Conservation (phyloP, 2,113 vertebrate genomes). For the Hipposideros armiger region DNA sequence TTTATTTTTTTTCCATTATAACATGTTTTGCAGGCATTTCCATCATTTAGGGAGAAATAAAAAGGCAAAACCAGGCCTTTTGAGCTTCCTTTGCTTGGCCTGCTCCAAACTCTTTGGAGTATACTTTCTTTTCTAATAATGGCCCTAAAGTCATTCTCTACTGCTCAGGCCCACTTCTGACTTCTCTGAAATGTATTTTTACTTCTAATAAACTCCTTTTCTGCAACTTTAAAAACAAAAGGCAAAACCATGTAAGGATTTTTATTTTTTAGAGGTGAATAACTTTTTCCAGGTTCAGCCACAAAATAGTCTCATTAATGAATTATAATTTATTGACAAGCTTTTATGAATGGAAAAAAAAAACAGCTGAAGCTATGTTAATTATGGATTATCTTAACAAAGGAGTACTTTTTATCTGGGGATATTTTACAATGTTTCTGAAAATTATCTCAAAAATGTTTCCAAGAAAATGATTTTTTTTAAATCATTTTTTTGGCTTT, state of each 20-base stretch:
- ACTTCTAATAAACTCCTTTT: too few species aligned
- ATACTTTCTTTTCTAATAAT: too few species aligned
- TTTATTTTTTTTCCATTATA: not conserved
- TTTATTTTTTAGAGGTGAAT: slow-evolving; percentile 11
- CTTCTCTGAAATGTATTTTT: too few species aligned
- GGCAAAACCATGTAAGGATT: not conserved
- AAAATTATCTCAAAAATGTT: slow-evolving; percentile 54
- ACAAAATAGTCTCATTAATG: slow-evolving; percentile 24
- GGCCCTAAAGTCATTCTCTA: too few species aligned
- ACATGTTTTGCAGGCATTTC: not conserved
- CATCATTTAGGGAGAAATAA: slow-evolving; percentile 1
- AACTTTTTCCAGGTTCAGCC: not conserved
- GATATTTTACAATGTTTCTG: slow-evolving; percentile 22
- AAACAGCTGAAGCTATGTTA: slow-evolving; percentile 2
- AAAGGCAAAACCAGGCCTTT: not conserved
- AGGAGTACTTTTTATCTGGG: not conserved
- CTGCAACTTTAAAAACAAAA: not conserved
- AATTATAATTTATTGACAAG: not conserved
- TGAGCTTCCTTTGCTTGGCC: too few species aligned
- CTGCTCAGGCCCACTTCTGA: too few species aligned
- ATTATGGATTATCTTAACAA: slow-evolving; percentile 23
- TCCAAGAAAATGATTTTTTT: not conserved
- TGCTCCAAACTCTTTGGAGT: too few species aligned
- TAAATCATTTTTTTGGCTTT: slow-evolving; percentile 14
- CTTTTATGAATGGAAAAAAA: slow-evolving; percentile 11